Evolutionary conservation across 2,888 invertebrate genomes (phyloP).

Genomic region (Lysandra coridon): DNA sequence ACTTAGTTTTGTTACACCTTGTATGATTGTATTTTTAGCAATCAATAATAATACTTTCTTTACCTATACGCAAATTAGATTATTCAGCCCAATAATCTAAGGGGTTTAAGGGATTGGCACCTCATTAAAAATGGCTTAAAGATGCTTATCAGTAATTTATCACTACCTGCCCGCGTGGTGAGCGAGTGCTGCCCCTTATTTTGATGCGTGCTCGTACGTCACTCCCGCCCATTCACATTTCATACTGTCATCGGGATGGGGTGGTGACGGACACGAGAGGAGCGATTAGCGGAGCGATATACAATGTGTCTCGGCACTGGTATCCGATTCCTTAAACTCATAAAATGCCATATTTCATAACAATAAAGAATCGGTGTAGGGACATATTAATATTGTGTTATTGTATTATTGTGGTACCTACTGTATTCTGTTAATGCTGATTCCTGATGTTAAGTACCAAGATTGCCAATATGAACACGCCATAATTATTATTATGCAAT

Average conservation of each 20-base stretch:
- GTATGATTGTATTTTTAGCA: no score
- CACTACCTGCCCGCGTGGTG: conserved; percentile 43
- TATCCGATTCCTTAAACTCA: no score
- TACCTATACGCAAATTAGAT: no score
- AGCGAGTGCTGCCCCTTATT: conserved; percentile 45
- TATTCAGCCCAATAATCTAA: conserved; percentile 11
- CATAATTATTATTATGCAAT: no score
- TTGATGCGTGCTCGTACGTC: conserved; percentile 44
- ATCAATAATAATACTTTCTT: no score
- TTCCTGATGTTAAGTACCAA: no score
- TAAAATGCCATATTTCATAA: no score
- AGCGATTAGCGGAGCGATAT: conserved; percentile 32
- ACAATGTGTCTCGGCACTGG: no score
- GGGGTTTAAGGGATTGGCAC: conserved; percentile 29
- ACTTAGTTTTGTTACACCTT: no score
- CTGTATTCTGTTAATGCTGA: neutral
- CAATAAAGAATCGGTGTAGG: no score
- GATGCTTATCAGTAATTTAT: conserved; percentile 44
- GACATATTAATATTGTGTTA: neutral
- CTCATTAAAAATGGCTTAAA: conserved; percentile 40
- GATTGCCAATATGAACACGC: no score
- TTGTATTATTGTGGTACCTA: neutral
- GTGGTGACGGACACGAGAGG: conserved; percentile 17
- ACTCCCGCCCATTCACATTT: conserved; percentile 47
- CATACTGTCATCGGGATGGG: conserved; percentile 45